phyloP scores from a whole-genome alignment of 2,113 vertebrate genomes.

The Campylorhamphus procurvoides region DNA sequence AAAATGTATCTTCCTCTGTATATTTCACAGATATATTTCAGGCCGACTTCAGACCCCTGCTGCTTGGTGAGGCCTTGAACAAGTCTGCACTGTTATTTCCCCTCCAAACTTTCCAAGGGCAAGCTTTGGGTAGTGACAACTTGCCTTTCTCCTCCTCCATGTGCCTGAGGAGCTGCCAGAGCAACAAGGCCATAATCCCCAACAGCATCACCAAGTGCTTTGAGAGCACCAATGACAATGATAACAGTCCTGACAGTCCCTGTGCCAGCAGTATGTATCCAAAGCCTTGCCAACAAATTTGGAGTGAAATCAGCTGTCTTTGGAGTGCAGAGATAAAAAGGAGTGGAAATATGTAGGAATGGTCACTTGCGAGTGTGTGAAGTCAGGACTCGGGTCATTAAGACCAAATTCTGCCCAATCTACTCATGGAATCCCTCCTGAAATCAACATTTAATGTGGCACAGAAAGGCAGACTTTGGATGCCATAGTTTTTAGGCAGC shows the following conservation, averaged over 20 bases:
- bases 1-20: neutral
- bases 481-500: neutral
- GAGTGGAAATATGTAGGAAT: neutral
- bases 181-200: accelerated
- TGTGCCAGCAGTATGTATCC: neutral
- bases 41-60: neutral
- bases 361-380: neutral
- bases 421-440: neutral
- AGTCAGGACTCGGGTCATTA: accelerated
- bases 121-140: neutral
- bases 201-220: accelerated
- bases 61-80: neutral
- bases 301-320: neutral
- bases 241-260: neutral
- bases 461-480: neutral
- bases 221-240: accelerated
- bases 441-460: neutral
- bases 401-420: neutral
- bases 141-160: neutral
- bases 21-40: neutral
- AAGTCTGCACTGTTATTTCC: neutral
- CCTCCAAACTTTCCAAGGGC: neutral
- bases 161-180: neutral
- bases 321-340: neutral
- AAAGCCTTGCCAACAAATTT: neutral